These are phyloP conservation scores for Sminthurides aquaticus DNA, from an alignment of 2,888 invertebrate species.

Conservation along the genomic window DNA sequence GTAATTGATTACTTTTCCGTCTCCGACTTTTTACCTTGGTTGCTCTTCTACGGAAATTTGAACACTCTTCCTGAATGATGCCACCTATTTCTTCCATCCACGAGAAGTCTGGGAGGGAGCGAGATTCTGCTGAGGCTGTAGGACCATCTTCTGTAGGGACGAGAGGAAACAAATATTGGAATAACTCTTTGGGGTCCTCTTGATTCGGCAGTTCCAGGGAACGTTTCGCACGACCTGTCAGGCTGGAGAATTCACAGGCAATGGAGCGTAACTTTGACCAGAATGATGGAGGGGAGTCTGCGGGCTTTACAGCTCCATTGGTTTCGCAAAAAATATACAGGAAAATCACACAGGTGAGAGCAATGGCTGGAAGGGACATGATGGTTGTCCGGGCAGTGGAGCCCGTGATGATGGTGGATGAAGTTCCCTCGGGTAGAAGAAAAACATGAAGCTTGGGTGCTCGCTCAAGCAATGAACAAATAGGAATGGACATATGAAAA, in stretches of 20 bases:
- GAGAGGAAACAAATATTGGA: constrained; percentile 1
- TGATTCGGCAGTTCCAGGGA: not conserved
- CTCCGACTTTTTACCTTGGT: too few species aligned
- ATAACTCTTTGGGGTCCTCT: not conserved
- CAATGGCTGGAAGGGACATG: too few species aligned
- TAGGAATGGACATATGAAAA: too few species aligned
- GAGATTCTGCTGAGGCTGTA: not conserved
- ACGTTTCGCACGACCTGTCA: not conserved
- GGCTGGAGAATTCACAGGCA: not conserved
- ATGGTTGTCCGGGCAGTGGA: too few species aligned
- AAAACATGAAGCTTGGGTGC: too few species aligned
- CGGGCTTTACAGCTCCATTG: not conserved
- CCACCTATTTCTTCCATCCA: not conserved
- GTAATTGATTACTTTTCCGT: too few species aligned
- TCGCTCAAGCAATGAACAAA: too few species aligned
- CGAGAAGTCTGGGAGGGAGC: not conserved
- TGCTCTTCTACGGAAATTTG: too few species aligned
- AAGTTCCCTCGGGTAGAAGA: too few species aligned
- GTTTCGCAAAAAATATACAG: not conserved
- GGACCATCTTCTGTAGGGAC: not conserved
- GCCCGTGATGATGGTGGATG: too few species aligned
- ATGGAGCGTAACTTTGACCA: not conserved
- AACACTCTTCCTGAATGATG: not conserved
- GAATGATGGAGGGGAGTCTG: too few species aligned
- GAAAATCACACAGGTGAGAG: too few species aligned